A percentile compares a stretch with the other conserved stretches of the same genome.
These are phyloP conservation scores for Myotis yumanensis DNA, from an alignment of 2,113 vertebrate species.

Conservation along the genomic window DNA sequence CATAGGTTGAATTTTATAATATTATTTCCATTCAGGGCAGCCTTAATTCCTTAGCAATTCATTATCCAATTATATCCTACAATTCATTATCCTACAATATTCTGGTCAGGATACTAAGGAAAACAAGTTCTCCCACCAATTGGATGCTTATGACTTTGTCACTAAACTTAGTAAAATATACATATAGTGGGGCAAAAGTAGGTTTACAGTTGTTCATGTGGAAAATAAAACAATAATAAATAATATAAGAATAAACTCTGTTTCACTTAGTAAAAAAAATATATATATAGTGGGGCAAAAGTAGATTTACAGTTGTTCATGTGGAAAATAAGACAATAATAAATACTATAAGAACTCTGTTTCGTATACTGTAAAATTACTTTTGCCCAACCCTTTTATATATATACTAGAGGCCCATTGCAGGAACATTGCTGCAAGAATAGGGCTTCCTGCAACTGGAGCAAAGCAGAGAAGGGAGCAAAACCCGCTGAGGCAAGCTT, in stretches of 20 bases:
- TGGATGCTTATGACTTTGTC: background rate
- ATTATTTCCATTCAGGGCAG: background rate
- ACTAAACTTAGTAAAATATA: slow-evolving; percentile 19
- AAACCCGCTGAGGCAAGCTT: too few species aligned
- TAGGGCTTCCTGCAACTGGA: too few species aligned
- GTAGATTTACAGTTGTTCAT: background rate
- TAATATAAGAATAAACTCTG: background rate
- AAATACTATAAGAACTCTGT: background rate
- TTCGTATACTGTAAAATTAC: background rate
- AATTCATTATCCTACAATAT: background rate
- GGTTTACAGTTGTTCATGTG: background rate
- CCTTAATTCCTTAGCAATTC: background rate
- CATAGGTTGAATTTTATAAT: background rate
- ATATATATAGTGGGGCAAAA: background rate
- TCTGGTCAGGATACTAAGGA: background rate
- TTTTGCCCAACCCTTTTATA: background rate
- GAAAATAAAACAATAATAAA: background rate
- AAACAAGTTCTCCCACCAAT: background rate
- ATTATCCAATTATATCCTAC: background rate
- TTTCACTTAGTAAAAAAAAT: background rate
- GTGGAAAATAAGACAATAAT: background rate
- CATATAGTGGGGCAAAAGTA: background rate
- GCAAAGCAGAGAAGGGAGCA: too few species aligned
- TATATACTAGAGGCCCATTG: background rate
- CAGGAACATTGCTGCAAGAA: too few species aligned